Percentiles rank a stretch among this genome's conserved stretches.
Conservation (phyloP, 1,140 invertebrate species). For the Megathymus violae region DNA sequence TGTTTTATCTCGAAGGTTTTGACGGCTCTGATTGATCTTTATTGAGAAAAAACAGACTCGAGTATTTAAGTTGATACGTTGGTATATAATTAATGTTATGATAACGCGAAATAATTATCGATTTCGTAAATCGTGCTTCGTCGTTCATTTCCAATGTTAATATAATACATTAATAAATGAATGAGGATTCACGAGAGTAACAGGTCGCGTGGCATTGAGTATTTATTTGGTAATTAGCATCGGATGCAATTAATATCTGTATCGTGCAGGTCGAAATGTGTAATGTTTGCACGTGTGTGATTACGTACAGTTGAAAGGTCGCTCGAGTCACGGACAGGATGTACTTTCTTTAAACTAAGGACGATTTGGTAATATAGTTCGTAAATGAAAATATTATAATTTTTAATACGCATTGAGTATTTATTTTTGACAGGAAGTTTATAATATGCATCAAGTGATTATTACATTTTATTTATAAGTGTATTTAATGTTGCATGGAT, state of each 20-base stretch:
- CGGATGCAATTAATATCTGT: conserved; percentile 33
- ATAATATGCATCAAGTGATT: too few species aligned
- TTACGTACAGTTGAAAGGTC: conserved; percentile 30
- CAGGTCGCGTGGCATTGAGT: conserved; percentile 27
- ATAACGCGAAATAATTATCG: neutral
- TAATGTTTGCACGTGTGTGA: conserved; percentile 4
- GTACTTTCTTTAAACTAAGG: conserved; percentile 34
- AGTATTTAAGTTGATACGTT: neutral
- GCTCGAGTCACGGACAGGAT: conserved; percentile 26
- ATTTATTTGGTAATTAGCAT: conserved; percentile 31
- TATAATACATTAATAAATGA: conserved; percentile 21
- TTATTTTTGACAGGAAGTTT: too few species aligned
- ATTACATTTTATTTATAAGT: too few species aligned
- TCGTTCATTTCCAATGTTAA: conserved; percentile 2
- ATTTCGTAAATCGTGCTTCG: neutral
- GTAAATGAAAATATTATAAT: neutral
- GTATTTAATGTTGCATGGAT: too few species aligned
- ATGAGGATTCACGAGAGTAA: conserved; percentile 30
- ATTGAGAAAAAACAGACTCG: neutral
- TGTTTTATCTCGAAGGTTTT: conserved; percentile 12
- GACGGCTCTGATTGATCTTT: conserved; percentile 18
- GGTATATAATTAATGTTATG: conserved; percentile 10
- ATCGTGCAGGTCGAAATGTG: conserved; percentile 14
- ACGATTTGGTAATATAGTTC: conserved; percentile 24
- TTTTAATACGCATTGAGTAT: neutral